These are phyloP conservation scores for Iguana delicatissima DNA, from an alignment of 2,797 vertebrate genomes.

Conservation along the genomic window DNA sequence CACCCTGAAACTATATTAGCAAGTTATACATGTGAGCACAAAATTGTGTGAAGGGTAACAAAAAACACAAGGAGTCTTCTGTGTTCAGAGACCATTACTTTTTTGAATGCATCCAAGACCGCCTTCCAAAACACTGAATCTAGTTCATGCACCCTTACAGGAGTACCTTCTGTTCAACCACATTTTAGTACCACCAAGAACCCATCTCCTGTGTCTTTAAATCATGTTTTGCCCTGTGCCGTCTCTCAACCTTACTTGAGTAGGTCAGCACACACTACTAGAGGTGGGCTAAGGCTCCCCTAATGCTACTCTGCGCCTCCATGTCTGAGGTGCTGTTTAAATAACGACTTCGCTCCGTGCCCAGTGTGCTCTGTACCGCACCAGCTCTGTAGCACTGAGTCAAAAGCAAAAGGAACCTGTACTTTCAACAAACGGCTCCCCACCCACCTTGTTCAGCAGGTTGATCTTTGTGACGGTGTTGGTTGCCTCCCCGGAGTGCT, in stretches of 20 bases:
- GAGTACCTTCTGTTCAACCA: no score
- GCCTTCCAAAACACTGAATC: not conserved
- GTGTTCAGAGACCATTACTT: no score
- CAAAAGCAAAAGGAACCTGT: not conserved
- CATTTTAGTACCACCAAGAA: not conserved
- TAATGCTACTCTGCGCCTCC: not conserved
- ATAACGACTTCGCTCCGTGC: not conserved
- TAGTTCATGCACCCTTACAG: not conserved
- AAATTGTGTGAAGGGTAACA: no score
- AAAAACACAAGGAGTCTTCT: no score
- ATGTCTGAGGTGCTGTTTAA: no score
- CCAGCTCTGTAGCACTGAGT: no score
- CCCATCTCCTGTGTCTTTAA: not conserved
- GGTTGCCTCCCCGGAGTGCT: conserved; percentile 98
- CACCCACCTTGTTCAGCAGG: conserved; percentile 94
- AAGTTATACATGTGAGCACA: not conserved
- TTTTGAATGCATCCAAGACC: not conserved
- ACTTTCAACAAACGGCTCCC: not conserved
- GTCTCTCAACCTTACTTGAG: no score
- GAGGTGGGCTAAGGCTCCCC: not conserved
- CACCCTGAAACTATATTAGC: not conserved
- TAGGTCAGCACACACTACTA: no score
- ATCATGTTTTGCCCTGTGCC: not conserved
- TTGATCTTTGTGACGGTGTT: conserved; percentile 99
- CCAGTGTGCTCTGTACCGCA: no score